phyloP scores from a whole-genome alignment of 2,888 invertebrate genomes.

The Cephus pulcher region DNA sequence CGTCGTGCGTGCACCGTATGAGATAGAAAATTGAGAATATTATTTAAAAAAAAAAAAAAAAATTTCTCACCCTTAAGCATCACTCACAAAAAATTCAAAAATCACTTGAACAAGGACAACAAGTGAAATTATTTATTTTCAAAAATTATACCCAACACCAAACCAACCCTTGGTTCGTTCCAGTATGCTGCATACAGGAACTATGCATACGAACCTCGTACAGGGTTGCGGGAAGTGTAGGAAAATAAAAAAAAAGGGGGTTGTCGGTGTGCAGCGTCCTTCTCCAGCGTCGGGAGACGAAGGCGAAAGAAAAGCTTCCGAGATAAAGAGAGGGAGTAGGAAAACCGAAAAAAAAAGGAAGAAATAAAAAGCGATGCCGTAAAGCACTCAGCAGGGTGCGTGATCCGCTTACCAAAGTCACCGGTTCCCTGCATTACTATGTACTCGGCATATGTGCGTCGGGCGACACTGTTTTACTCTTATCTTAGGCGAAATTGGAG shows the following conservation, averaged over 20 bases:
- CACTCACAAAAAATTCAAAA: too few relatives aligned
- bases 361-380: conserved; percentile 57
- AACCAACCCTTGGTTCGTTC: background rate
- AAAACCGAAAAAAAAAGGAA: conserved; percentile 25
- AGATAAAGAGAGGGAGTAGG: conserved; percentile 24
- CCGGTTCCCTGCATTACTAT: conserved; percentile 16
- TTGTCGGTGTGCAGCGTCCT: background rate
- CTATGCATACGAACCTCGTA: background rate
- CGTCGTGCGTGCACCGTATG: too few relatives aligned
- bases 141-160: too few relatives aligned
- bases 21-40: too few relatives aligned
- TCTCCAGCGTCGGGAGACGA: conserved; percentile 7
- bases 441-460: conserved; percentile 1
- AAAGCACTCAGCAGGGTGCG: conserved; percentile 64
- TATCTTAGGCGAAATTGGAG: conserved; percentile 11
- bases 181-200: background rate
- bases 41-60: too few relatives aligned
- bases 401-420: conserved; percentile 64
- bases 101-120: too few relatives aligned
- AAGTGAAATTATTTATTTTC: too few relatives aligned
- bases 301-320: conserved; percentile 12
- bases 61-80: too few relatives aligned
- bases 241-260: background rate
- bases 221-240: background rate
- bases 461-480: conserved; percentile 7